Evolutionary conservation across 2,888 invertebrate species (phyloP).

Genomic region (Protodeltote pygarga): DNA sequence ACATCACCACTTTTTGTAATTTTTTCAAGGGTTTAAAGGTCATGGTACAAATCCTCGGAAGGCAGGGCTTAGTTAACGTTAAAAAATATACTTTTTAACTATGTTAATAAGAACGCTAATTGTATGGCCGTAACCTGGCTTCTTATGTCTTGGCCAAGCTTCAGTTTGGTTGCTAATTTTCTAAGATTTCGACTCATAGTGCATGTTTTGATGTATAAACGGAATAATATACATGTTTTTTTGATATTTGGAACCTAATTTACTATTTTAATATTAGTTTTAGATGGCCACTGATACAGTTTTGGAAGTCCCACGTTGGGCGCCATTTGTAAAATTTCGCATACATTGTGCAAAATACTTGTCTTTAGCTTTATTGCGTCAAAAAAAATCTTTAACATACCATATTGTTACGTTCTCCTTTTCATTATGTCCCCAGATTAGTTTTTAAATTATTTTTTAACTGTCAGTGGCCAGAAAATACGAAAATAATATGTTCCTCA

Average conservation of each 20-base stretch:
- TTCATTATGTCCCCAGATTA: neutral
- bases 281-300: conserved; percentile 26
- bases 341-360: too few species aligned
- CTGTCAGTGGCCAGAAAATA: conserved; percentile 21
- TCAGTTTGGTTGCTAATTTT: conserved; percentile 74
- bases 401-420: too few species aligned
- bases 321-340: too few species aligned
- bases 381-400: too few species aligned
- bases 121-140: conserved; percentile 78
- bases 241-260: conserved; percentile 14
- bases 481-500: conserved; percentile 7
- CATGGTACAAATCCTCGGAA: conserved; percentile 77
- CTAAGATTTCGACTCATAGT: conserved; percentile 66
- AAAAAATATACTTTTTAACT: conserved; percentile 60
- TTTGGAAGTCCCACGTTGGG: too few species aligned
- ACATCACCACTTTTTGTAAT: conserved; percentile 39
- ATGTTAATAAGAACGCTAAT: conserved; percentile 66
- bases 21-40: conserved; percentile 44
- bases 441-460: neutral
- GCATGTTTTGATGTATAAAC: conserved; percentile 63
- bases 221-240: conserved; percentile 18
- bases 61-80: conserved; percentile 80
- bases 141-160: conserved; percentile 84
- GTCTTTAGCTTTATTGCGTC: too few species aligned
- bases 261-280: neutral